Percentiles rank a stretch among this genome's conserved stretches.
Conservation (phyloP, 2,797 vertebrate species). For the Sebastes trivittatus region DNA sequence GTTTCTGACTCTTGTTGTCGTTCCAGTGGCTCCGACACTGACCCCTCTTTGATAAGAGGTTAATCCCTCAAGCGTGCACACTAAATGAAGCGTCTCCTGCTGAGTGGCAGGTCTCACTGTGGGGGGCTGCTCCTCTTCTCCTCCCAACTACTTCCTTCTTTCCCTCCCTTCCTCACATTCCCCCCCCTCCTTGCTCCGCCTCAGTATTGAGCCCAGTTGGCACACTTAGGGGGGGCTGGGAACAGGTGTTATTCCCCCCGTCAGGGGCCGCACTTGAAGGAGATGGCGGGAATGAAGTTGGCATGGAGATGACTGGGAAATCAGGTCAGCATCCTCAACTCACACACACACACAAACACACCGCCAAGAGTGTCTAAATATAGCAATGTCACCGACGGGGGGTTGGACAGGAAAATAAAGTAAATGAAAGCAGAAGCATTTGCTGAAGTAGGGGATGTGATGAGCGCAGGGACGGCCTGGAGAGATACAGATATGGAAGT, state of each 20-base stretch:
- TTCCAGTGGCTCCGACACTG: slow-evolving; percentile 15
- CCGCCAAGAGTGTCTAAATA: slow-evolving; percentile 59
- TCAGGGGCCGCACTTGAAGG: slow-evolving; percentile 28
- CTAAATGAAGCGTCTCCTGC: slow-evolving; percentile 40
- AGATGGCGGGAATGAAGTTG: slow-evolving; percentile 50
- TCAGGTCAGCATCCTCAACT: slow-evolving; percentile 61
- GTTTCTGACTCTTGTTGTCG: slow-evolving; percentile 5
- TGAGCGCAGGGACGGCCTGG: slow-evolving; percentile 33
- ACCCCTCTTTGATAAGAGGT: slow-evolving; percentile 46
- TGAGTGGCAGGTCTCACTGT: slow-evolving; percentile 40
- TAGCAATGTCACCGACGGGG: slow-evolving; percentile 52
- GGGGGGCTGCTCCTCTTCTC: background rate
- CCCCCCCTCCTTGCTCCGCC: background rate
- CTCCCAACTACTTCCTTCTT: slow-evolving; percentile 4
- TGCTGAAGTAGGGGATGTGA: slow-evolving; percentile 50
- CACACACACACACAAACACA: slow-evolving; percentile 28
- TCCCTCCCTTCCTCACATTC: background rate
- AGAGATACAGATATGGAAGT: slow-evolving; percentile 37
- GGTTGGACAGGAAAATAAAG: slow-evolving; percentile 58
- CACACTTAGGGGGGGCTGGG: slow-evolving; percentile 25
- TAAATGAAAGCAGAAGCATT: slow-evolving; percentile 65
- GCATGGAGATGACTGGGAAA: slow-evolving; percentile 56
- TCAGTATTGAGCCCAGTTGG: slow-evolving; percentile 4
- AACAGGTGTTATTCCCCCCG: slow-evolving; percentile 62
- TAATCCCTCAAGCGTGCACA: slow-evolving; percentile 44